These are phyloP conservation scores for Talpa occidentalis DNA, from an alignment of 2,113 vertebrate species.

Conservation along the genomic window DNA sequence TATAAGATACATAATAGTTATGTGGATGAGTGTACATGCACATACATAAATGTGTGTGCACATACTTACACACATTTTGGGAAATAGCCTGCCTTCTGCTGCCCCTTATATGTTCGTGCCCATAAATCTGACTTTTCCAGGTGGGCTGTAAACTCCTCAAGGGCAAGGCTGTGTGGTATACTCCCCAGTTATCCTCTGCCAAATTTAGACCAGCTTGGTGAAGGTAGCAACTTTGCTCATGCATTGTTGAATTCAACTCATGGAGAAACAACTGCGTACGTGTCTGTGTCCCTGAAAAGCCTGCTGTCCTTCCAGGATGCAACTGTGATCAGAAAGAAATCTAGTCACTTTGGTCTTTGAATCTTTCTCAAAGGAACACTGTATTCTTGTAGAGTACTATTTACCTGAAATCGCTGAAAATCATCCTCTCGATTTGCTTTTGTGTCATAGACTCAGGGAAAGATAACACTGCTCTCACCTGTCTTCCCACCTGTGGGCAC, in stretches of 20 bases:
- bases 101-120: neutral
- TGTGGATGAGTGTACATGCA: too few relatives aligned
- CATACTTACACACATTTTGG: neutral
- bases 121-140: neutral
- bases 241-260: neutral
- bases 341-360: conserved; percentile 16
- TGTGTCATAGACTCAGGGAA: neutral
- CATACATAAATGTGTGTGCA: neutral
- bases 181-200: neutral
- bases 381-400: conserved; percentile 8
- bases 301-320: neutral
- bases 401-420: neutral
- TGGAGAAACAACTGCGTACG: neutral
- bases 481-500: neutral
- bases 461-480: neutral
- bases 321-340: neutral
- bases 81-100: neutral
- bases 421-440: neutral
- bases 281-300: conserved; percentile 6
- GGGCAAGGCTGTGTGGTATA: neutral
- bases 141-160: neutral
- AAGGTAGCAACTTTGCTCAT: neutral
- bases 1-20: neutral
- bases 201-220: neutral
- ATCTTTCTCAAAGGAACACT: conserved; percentile 54